These are phyloP conservation scores for Siderastrea siderea DNA, from an alignment of 92 coral and sea anemone species.

Conservation along the genomic window DNA sequence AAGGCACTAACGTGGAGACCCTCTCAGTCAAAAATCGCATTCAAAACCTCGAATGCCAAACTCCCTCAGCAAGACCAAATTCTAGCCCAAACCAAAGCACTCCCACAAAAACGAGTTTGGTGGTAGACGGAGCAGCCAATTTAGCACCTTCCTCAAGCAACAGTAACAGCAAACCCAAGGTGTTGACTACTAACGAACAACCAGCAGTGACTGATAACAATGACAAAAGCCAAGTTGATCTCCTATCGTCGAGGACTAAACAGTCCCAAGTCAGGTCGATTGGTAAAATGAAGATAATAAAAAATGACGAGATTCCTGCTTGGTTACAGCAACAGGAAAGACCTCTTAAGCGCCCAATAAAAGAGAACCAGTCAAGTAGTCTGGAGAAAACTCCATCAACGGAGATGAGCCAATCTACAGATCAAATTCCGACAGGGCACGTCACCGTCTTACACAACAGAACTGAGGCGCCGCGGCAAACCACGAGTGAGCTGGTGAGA, in stretches of 20 bases:
- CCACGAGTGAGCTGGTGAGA: slow-evolving; percentile 3
- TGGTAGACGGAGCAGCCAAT: neutral
- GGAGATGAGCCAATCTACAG: neutral
- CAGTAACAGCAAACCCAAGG: neutral
- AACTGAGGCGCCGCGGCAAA: neutral
- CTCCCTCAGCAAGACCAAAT: neutral
- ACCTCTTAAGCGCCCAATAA: slow-evolving; percentile 2
- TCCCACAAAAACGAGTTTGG: neutral
- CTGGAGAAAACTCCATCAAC: neutral
- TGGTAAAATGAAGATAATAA: slow-evolving; percentile 42
- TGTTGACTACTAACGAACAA: neutral
- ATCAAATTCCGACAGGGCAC: neutral
- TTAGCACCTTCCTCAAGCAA: neutral
- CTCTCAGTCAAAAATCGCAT: neutral
- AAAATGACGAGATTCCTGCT: slow-evolving; percentile 8
- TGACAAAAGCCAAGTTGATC: neutral
- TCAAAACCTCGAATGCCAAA: neutral
- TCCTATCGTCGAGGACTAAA: neutral
- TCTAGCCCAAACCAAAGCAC: neutral
- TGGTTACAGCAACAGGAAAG: neutral
- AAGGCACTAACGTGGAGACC: neutral
- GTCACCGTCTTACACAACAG: neutral
- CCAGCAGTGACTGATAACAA: neutral
- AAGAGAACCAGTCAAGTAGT: neutral
- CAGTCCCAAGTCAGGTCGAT: slow-evolving; percentile 15